Percentiles rank a stretch among this genome's conserved stretches.
Conservation (phyloP, 2,113 vertebrate species). For the Grallaria varia region DNA sequence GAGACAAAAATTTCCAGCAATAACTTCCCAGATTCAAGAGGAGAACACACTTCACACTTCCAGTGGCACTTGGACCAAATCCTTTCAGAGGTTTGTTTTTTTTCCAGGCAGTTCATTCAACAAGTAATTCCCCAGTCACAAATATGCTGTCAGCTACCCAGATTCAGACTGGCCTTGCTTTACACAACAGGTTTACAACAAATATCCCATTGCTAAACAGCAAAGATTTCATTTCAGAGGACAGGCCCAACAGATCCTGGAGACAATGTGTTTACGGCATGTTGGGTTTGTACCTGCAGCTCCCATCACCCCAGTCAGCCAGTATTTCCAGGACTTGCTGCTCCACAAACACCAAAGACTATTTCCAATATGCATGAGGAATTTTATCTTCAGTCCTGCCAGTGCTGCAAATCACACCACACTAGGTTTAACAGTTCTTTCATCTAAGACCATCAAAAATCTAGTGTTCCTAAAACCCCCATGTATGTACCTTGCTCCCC, state of each 20-base stretch:
- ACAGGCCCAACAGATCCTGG: background rate
- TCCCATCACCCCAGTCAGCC: background rate
- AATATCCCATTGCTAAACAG: background rate
- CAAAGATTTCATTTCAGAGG: background rate
- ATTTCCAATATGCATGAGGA: accelerated
- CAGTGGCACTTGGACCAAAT: background rate
- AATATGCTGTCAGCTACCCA: background rate
- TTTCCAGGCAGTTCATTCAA: background rate
- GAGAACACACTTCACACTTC: background rate
- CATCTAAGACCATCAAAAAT: background rate
- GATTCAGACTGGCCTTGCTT: background rate
- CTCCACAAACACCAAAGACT: background rate
- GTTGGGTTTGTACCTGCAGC: background rate
- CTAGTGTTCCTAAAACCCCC: accelerated
- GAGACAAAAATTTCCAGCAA: background rate
- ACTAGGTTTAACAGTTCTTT: background rate
- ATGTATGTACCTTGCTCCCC: background rate
- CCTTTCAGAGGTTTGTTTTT: background rate
- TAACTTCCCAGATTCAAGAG: background rate
- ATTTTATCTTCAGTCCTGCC: background rate
- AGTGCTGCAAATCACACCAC: background rate
- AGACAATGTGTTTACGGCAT: background rate
- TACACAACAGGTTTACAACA: background rate
- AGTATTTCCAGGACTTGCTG: background rate
- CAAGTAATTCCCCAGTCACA: background rate